Percentiles rank a stretch among this genome's conserved stretches.
Conservation (phyloP, 2,797 vertebrate species). For the Novumbra hubbsi region DNA sequence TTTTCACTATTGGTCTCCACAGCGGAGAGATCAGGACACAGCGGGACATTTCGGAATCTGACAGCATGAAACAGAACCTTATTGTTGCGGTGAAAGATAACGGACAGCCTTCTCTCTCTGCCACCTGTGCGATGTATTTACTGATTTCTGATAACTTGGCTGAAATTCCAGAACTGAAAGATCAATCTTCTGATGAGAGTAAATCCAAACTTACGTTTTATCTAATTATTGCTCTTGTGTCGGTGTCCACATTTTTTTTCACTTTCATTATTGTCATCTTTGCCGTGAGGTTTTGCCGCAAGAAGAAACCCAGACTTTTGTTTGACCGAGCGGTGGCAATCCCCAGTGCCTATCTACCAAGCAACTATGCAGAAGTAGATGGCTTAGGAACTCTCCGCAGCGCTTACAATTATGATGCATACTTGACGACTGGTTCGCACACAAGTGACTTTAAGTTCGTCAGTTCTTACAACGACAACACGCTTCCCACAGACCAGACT, state of each 20-base stretch:
- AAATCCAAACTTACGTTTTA: slow-evolving; percentile 72
- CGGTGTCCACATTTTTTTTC: slow-evolving; percentile 76
- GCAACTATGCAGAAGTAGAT: slow-evolving; percentile 27
- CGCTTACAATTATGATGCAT: slow-evolving; percentile 41
- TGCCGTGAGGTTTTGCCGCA: slow-evolving; percentile 43
- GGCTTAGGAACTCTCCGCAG: slow-evolving; percentile 34
- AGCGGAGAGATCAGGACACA: too few species aligned
- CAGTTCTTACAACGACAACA: slow-evolving; percentile 28
- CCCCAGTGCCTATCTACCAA: slow-evolving; percentile 30
- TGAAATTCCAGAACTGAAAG: slow-evolving; percentile 26
- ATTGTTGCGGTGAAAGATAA: slow-evolving; percentile 39
- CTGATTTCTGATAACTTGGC: slow-evolving; percentile 49
- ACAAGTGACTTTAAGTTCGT: slow-evolving; percentile 41
- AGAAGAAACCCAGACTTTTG: slow-evolving; percentile 26
- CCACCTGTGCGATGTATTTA: slow-evolving; percentile 43
- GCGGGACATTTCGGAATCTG: slow-evolving; percentile 32
- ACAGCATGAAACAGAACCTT: slow-evolving; percentile 42
- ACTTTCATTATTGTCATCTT: slow-evolving; percentile 20
- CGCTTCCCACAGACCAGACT: slow-evolving; percentile 8
- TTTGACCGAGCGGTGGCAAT: slow-evolving; percentile 33
- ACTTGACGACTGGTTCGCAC: slow-evolving; percentile 35
- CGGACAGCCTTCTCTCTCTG: slow-evolving; percentile 47
- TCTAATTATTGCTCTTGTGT: slow-evolving; percentile 73
- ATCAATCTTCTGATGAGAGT: slow-evolving; percentile 16
- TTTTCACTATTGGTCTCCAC: too few species aligned